These are phyloP conservation scores for Saccopteryx leptura DNA, from an alignment of 2,113 vertebrate species.

Conservation along the genomic window DNA sequence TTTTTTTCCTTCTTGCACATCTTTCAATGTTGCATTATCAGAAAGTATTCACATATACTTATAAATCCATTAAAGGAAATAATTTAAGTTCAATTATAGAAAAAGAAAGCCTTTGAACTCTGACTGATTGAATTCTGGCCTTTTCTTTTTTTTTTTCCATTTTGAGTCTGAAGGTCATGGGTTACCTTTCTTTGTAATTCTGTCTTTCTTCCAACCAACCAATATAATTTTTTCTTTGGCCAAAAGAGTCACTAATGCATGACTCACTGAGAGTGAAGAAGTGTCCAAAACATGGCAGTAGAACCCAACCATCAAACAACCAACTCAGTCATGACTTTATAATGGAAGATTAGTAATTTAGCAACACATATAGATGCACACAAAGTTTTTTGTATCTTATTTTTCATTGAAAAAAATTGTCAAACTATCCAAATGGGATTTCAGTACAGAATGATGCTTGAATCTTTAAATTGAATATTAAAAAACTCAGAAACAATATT, in stretches of 20 bases:
- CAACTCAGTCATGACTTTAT: not conserved
- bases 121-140: constrained; percentile 8
- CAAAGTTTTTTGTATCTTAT: not conserved
- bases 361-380: accelerated
- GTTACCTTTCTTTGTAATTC: constrained; percentile 8
- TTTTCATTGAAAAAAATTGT: not conserved
- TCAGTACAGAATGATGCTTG: not conserved
- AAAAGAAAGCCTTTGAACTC: not conserved
- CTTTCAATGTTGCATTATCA: not conserved
- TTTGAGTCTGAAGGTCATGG: not conserved
- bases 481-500: not conserved
- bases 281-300: accelerated
- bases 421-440: not conserved
- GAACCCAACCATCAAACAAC: not conserved
- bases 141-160: constrained; percentile 33
- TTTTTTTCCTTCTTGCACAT: not conserved
- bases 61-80: not conserved
- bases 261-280: not conserved
- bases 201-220: not conserved
- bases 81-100: constrained; percentile 19
- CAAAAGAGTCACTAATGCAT: not conserved
- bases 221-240: not conserved
- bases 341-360: not conserved
- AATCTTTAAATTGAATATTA: not conserved
- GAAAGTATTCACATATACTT: not conserved